These are phyloP conservation scores for Reticulitermes speratus DNA, from an alignment of 1,140 invertebrate genomes.

Conservation along the genomic window DNA sequence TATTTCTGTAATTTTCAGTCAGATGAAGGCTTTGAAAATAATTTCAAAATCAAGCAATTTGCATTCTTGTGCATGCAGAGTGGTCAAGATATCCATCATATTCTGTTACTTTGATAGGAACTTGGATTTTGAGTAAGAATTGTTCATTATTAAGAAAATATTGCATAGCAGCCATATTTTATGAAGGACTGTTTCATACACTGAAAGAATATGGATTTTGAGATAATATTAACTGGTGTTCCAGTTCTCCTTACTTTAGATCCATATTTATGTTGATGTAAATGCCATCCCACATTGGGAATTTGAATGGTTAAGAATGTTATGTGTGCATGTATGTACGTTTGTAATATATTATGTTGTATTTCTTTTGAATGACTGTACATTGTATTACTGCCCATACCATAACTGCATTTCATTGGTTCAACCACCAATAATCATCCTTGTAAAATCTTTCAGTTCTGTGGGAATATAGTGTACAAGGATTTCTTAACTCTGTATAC, in stretches of 20 bases:
- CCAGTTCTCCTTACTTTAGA: slow-evolving; percentile 24
- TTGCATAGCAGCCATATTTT: slow-evolving; percentile 25
- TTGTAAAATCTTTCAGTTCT: slow-evolving; percentile 23
- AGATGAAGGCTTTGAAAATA: background rate
- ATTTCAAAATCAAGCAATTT: background rate
- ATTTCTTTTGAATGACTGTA: slow-evolving; percentile 21
- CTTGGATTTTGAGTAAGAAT: background rate
- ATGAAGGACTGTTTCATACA: slow-evolving; percentile 30
- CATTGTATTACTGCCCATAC: slow-evolving; percentile 31
- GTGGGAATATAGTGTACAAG: slow-evolving; percentile 32
- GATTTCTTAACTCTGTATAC: slow-evolving; percentile 34
- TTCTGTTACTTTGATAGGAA: slow-evolving; percentile 14
- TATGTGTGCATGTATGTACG: slow-evolving; percentile 23
- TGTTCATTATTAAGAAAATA: background rate
- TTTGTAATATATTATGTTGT: slow-evolving; percentile 29
- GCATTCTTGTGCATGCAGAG: background rate
- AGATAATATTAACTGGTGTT: slow-evolving; percentile 12
- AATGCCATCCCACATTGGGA: slow-evolving; percentile 34
- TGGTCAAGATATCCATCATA: background rate
- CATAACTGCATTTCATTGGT: slow-evolving; percentile 27
- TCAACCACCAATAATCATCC: background rate
- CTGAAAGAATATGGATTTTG: slow-evolving; percentile 27
- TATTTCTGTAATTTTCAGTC: background rate
- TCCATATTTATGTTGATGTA: slow-evolving; percentile 31
- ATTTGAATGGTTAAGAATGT: slow-evolving; percentile 30